These are phyloP conservation scores for Lagopus leucura DNA, from an alignment of 2,113 vertebrate genomes.

Conservation along the genomic window DNA sequence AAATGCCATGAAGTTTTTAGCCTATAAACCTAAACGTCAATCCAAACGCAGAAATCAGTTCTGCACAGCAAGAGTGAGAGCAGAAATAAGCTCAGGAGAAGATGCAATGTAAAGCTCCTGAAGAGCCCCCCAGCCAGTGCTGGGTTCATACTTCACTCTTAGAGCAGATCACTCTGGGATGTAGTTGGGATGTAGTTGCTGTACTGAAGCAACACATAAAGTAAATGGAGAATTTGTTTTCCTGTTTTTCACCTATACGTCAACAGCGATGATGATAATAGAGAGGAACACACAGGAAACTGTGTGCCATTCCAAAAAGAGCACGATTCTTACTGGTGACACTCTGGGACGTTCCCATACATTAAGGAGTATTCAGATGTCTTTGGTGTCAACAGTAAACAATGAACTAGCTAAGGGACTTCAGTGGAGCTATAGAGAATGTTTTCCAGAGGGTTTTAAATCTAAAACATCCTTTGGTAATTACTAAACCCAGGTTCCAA, in stretches of 20 bases:
- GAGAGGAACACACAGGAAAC: not conserved
- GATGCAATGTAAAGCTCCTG: constrained; percentile 15
- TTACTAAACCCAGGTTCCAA: not conserved
- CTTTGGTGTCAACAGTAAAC: constrained; percentile 30
- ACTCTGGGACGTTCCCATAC: not conserved
- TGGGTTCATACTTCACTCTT: not conserved
- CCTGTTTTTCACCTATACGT: not conserved
- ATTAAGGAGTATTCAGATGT: constrained; percentile 36
- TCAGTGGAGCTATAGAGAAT: constrained; percentile 9
- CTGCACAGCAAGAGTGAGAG: not conserved
- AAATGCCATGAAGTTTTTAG: not conserved
- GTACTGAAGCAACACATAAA: not conserved
- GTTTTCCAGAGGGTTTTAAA: constrained; percentile 24
- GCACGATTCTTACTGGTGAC: not conserved
- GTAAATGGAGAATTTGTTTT: not conserved
- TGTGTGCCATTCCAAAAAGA: not conserved
- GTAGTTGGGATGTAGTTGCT: rapidly evolving
- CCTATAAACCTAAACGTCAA: constrained; percentile 44
- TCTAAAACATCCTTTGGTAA: not conserved
- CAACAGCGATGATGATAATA: not conserved
- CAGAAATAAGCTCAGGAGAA: not conserved
- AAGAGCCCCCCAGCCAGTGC: not conserved
- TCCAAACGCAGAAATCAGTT: constrained; percentile 2
- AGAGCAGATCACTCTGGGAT: not conserved
- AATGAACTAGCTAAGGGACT: constrained; percentile 5